phyloP scores from a whole-genome alignment of 2,113 vertebrate genomes.

The Hiodon alosoides region DNA sequence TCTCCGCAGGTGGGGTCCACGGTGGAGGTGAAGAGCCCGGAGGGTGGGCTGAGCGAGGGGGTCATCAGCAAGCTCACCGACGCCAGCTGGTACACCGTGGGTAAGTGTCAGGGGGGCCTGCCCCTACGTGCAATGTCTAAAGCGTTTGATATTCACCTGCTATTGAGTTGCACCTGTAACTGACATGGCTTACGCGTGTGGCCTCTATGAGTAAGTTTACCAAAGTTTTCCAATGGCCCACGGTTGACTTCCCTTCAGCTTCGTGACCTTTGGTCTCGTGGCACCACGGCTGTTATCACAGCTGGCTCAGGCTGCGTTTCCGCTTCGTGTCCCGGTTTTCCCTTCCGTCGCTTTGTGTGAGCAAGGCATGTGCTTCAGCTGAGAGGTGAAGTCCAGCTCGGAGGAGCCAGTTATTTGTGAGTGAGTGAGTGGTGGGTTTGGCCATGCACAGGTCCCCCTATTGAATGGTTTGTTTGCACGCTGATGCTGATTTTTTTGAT shows the following conservation, averaged over 20 bases:
- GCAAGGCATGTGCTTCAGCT: background rate
- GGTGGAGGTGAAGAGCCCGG: conserved; percentile 89
- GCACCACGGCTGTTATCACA: background rate
- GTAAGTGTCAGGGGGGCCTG: conserved; percentile 62
- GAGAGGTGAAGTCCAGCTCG: background rate
- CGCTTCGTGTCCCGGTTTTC: background rate
- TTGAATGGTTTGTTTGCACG: too few species aligned
- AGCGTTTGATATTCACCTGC: background rate
- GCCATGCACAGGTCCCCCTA: too few species aligned
- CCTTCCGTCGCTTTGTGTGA: background rate
- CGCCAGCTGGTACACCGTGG: conserved; percentile 97
- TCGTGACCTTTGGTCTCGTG: background rate
- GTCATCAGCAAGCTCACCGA: conserved; percentile 93
- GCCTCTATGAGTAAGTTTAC: too few species aligned
- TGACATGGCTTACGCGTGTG: background rate
- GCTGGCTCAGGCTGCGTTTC: background rate
- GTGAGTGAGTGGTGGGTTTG: background rate
- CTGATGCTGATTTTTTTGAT: too few species aligned
- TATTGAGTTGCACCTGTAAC: background rate
- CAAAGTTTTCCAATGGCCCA: too few species aligned
- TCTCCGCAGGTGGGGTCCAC: conserved; percentile 83
- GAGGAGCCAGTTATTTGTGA: background rate
- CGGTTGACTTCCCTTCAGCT: too few species aligned
- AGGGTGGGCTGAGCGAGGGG: conserved; percentile 83
- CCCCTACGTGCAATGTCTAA: too few species aligned